These are phyloP conservation scores for Dipodomys spectabilis DNA, from an alignment of 2,113 vertebrate genomes.

Conservation along the genomic window DNA sequence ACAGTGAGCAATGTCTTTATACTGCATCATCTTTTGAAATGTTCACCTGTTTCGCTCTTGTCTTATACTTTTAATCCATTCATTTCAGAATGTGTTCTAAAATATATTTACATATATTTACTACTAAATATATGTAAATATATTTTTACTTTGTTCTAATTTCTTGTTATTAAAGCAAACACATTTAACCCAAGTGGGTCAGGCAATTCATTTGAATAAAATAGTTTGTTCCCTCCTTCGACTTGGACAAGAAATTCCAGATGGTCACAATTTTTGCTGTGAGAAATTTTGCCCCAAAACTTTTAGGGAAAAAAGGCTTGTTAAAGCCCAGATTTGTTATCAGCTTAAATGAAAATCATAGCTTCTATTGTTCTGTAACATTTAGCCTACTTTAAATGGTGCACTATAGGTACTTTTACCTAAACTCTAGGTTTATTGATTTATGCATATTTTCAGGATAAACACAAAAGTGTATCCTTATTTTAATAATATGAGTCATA, in stretches of 20 bases:
- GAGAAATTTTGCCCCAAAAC: neutral
- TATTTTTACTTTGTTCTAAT: neutral
- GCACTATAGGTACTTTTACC: neutral
- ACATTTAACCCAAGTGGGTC: neutral
- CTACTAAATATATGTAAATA: neutral
- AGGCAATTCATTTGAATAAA: conserved; percentile 40
- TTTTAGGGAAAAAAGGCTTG: neutral
- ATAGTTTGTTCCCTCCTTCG: conserved; percentile 35
- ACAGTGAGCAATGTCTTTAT: neutral
- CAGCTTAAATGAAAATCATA: conserved; percentile 19
- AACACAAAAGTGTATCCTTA: neutral
- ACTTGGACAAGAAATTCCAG: neutral
- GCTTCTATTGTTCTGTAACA: conserved; percentile 31
- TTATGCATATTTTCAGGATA: neutral
- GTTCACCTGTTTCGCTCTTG: neutral
- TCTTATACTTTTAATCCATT: neutral
- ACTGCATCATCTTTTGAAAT: neutral
- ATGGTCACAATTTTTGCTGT: conserved; percentile 34
- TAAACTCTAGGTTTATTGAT: neutral
- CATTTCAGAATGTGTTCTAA: no score
- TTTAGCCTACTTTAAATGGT: neutral
- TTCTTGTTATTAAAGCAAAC: neutral
- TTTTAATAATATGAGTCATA: neutral
- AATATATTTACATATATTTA: no score
- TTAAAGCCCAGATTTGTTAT: neutral